A percentile compares a stretch with the other conserved stretches of the same genome.
Evolutionary conservation across 2,797 vertebrate species (phyloP).

Genomic region (Gobio occitaniae): DNA sequence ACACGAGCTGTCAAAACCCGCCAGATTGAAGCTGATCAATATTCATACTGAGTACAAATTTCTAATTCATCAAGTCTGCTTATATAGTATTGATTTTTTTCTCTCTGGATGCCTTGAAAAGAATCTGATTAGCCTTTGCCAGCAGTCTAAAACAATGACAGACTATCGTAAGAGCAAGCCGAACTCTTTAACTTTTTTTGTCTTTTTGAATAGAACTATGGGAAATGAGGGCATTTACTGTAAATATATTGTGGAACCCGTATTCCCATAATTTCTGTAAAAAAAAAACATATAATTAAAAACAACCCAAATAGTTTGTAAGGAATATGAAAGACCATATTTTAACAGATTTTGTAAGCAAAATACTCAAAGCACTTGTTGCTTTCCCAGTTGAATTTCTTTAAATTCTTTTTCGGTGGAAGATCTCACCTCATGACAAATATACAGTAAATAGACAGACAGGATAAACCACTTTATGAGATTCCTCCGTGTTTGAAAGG

Average conservation of each 20-base stretch:
- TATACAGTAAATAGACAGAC: not conserved
- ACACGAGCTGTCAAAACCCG: slow-evolving; percentile 65
- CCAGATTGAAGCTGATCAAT: slow-evolving; percentile 77
- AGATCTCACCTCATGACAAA: not conserved
- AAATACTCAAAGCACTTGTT: not conserved
- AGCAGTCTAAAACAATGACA: slow-evolving; percentile 57
- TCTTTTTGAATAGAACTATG: not conserved
- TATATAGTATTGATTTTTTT: slow-evolving; percentile 81
- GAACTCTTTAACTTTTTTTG: not conserved
- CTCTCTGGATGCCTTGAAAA: slow-evolving; percentile 66
- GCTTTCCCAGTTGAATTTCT: no score
- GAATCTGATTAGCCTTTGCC: slow-evolving; percentile 71
- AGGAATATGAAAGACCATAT: not conserved
- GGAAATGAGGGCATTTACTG: not conserved
- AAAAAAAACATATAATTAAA: not conserved
- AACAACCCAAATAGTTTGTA: not conserved
- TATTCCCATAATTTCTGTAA: not conserved
- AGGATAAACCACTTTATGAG: not conserved
- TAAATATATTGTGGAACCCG: not conserved
- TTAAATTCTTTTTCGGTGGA: not conserved
- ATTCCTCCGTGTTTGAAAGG: not conserved
- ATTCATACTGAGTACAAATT: slow-evolving; percentile 75
- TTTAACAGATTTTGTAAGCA: not conserved
- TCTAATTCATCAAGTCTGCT: slow-evolving; percentile 79
- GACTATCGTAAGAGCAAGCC: not conserved